These are phyloP conservation scores for Argyrosomus regius DNA, from an alignment of 2,797 vertebrate species.

Conservation along the genomic window DNA sequence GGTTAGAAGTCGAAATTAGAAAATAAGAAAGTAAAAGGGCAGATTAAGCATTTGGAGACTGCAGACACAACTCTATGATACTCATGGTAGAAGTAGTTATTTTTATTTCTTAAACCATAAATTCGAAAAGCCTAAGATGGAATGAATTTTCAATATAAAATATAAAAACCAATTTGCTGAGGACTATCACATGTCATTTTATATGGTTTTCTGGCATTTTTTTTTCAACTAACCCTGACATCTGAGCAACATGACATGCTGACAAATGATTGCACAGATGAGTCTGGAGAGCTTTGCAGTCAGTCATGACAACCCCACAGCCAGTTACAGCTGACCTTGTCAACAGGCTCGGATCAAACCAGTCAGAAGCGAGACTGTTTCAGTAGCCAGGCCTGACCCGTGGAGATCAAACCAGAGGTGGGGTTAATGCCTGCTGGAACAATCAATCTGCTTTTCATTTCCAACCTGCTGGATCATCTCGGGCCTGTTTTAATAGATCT, in stretches of 20 bases:
- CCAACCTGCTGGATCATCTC: conserved; percentile 71
- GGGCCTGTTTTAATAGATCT: conserved; percentile 53
- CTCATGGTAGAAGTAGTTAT: neutral
- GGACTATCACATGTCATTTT: conserved; percentile 15
- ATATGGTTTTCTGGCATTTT: conserved; percentile 10
- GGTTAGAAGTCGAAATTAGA: conserved; percentile 27
- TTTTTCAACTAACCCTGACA: conserved; percentile 40
- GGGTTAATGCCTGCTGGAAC: conserved; percentile 70
- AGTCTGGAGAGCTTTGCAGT: conserved; percentile 64
- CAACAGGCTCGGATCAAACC: conserved; percentile 68
- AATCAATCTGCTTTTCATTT: conserved; percentile 81
- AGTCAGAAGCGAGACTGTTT: conserved; percentile 49
- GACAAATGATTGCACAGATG: conserved; percentile 74
- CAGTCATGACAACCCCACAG: conserved; percentile 71
- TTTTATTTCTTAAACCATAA: neutral
- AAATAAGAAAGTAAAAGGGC: conserved; percentile 10
- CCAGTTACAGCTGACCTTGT: conserved; percentile 77
- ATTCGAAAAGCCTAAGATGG: neutral
- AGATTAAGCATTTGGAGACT: conserved; percentile 18
- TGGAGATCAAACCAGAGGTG: conserved; percentile 66
- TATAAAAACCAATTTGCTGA: conserved; percentile 15
- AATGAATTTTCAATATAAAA: neutral
- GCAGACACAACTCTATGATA: neutral
- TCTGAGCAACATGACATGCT: conserved; percentile 54
- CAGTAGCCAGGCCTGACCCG: conserved; percentile 70